Percentiles rank a stretch among this genome's conserved stretches.
Conservation (phyloP, 2,888 invertebrate genomes). For the Nymphalis urticae region DNA sequence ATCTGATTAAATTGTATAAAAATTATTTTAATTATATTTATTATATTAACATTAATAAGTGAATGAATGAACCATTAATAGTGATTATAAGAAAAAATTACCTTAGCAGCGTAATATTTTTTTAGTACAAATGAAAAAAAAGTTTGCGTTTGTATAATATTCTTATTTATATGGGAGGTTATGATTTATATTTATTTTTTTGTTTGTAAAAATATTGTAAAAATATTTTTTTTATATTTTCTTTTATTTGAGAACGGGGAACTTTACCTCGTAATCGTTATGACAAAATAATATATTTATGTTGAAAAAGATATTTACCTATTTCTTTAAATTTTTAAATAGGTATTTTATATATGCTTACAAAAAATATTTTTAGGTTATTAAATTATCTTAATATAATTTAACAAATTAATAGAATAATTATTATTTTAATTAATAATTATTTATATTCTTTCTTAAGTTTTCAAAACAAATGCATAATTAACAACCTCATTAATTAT, state of each 20-base stretch:
- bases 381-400: constrained; percentile 75
- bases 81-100: constrained; percentile 87
- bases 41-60: constrained; percentile 69
- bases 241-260: too few relatives aligned
- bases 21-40: constrained; percentile 73
- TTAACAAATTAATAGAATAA: constrained; percentile 83
- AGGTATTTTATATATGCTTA: constrained; percentile 65
- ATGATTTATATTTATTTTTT: too few relatives aligned
- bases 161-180: too few relatives aligned
- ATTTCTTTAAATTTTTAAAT: constrained; percentile 83
- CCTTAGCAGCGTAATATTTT: constrained; percentile 91
- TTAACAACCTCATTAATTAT: constrained; percentile 83
- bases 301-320: constrained; percentile 84
- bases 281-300: too few relatives aligned
- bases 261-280: too few relatives aligned
- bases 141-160: too few relatives aligned
- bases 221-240: too few relatives aligned
- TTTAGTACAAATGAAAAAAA: constrained; percentile 87
- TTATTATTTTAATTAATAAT: too few relatives aligned
- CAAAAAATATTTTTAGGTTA: constrained; percentile 70
- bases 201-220: too few relatives aligned
- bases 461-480: constrained; percentile 87
- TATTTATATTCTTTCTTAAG: constrained; percentile 84
- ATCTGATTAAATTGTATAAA: constrained; percentile 82
- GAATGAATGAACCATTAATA: constrained; percentile 80